phyloP scores from a whole-genome alignment of 2,113 vertebrate species.

The Recurvirostra avosetta region DNA sequence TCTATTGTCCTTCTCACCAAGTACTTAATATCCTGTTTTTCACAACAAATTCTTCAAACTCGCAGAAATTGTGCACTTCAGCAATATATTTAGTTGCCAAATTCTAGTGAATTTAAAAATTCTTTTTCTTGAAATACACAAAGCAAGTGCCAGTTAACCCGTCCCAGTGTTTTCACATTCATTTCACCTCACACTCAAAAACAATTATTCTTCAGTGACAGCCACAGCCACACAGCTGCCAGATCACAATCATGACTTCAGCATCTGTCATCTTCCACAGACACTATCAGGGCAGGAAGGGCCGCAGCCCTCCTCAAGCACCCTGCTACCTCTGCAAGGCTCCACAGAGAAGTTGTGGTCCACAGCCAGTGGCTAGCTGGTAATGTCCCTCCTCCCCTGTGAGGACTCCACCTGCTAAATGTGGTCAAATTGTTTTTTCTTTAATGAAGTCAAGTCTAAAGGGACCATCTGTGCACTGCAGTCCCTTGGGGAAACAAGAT shows the following conservation, averaged over 20 bases:
- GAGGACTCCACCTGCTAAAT: background rate
- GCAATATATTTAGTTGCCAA: background rate
- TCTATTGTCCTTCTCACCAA: background rate
- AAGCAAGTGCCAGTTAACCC: background rate
- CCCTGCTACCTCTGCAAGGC: background rate
- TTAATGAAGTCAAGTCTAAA: background rate
- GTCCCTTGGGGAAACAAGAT: background rate
- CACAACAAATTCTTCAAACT: background rate
- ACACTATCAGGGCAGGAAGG: rapidly evolving
- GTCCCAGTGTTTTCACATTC: background rate
- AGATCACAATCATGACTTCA: background rate
- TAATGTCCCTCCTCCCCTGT: background rate
- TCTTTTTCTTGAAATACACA: background rate
- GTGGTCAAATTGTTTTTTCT: background rate
- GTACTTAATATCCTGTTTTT: background rate
- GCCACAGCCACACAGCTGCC: background rate
- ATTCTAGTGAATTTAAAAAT: background rate
- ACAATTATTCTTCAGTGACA: background rate
- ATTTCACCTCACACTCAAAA: background rate
- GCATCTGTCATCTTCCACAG: background rate
- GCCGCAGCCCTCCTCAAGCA: background rate
- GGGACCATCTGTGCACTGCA: background rate
- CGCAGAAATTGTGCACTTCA: background rate
- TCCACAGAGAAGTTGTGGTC: background rate
- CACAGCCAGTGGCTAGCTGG: background rate